phyloP scores from a whole-genome alignment of 1,140 invertebrate species.

The Atta colombica region DNA sequence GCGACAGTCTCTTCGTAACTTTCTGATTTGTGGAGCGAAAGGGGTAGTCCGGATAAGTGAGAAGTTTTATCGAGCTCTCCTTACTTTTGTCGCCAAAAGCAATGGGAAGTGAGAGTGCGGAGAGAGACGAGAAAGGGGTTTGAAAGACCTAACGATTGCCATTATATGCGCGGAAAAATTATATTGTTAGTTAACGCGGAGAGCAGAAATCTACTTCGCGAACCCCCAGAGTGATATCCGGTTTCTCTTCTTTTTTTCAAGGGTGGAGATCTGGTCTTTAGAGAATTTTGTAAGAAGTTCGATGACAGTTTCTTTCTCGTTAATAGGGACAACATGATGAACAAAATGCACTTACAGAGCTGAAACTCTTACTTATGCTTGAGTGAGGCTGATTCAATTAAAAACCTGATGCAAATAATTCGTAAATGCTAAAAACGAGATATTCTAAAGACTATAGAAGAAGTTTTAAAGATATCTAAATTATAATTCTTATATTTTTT shows the following conservation, averaged over 20 bases:
- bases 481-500: too few relatives aligned
- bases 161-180: slow-evolving; percentile 70
- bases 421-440: neutral
- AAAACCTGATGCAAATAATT: neutral
- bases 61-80: slow-evolving; percentile 73
- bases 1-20: slow-evolving; percentile 54
- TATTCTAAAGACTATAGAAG: neutral
- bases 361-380: neutral
- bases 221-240: neutral
- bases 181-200: slow-evolving; percentile 50
- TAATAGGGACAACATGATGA: neutral
- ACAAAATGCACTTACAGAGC: neutral
- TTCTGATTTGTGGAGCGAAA: slow-evolving; percentile 72
- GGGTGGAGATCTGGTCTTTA: neutral
- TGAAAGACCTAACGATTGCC: slow-evolving; percentile 59
- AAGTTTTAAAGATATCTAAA: neutral
- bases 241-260: neutral
- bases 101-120: slow-evolving; percentile 6
- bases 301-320: neutral
- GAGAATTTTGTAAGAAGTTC: slow-evolving; percentile 7
- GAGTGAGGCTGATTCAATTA: neutral
- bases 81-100: slow-evolving; percentile 17
- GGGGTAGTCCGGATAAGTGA: slow-evolving; percentile 75
- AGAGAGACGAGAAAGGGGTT: slow-evolving; percentile 56
- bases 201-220: slow-evolving; percentile 32